Conservation (phyloP, 2,888 invertebrate species). For the Temnothorax rugatulus region DNA sequence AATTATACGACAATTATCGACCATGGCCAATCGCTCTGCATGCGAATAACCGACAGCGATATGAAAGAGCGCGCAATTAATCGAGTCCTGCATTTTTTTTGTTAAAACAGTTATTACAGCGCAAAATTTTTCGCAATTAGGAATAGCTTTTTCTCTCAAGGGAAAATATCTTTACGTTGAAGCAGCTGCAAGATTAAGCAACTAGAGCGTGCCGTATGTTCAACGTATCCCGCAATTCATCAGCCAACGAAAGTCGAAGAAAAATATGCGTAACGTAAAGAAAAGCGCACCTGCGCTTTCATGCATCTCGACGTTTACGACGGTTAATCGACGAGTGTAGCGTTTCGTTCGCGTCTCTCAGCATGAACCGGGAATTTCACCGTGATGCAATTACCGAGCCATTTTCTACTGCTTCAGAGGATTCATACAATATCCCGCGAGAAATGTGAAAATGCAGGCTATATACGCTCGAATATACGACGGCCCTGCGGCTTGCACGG, state of each 20-base stretch:
- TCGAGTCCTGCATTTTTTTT: background rate
- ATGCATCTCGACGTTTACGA: constrained; percentile 16
- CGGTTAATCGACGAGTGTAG: constrained; percentile 13
- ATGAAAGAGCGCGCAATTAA: constrained; percentile 7
- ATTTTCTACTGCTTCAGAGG: constrained; percentile 36
- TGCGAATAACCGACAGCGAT: background rate
- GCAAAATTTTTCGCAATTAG: background rate
- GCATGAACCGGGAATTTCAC: constrained; percentile 26
- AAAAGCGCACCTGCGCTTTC: constrained; percentile 22
- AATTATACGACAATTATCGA: constrained; percentile 40
- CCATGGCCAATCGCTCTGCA: constrained; percentile 7
- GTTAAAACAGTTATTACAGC: background rate
- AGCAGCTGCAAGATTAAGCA: background rate
- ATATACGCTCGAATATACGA: constrained; percentile 22
- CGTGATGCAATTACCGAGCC: constrained; percentile 19
- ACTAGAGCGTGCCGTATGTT: constrained; percentile 10
- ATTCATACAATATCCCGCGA: constrained; percentile 2
- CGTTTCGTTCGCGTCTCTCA: background rate
- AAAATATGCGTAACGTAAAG: background rate
- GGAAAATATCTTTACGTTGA: constrained; percentile 3
- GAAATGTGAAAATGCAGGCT: constrained; percentile 18
- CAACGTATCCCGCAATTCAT: constrained; percentile 2
- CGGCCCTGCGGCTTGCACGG: background rate
- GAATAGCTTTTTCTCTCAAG: background rate
- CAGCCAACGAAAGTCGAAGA: constrained; percentile 7